Percentiles rank a stretch among this genome's conserved stretches.
These are phyloP conservation scores for Argyra leucocephala DNA, from an alignment of 2,888 invertebrate genomes.

Conservation along the genomic window DNA sequence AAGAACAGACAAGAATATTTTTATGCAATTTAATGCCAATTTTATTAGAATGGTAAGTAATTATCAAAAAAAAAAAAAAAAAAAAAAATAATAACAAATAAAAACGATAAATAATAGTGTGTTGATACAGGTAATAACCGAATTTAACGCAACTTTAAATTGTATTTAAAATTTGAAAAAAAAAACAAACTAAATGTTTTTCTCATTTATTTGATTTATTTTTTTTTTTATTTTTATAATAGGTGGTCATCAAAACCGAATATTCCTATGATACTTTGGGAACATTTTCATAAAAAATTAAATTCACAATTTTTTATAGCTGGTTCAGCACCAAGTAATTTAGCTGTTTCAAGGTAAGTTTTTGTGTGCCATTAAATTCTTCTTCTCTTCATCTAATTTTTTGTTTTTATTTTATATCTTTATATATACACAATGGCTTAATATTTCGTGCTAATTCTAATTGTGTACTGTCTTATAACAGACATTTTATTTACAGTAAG, in stretches of 20 bases:
- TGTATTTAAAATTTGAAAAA: background rate
- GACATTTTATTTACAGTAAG: background rate
- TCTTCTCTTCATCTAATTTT: constrained; percentile 15
- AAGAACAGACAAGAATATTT: constrained; percentile 45
- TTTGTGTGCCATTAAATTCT: constrained; percentile 12
- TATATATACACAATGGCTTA: constrained; percentile 24
- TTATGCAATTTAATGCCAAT: constrained; percentile 43
- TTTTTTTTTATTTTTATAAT: constrained; percentile 25
- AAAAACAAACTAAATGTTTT: background rate
- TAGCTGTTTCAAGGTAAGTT: constrained; percentile 36
- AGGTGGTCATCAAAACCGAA: constrained; percentile 47
- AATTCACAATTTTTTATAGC: constrained; percentile 47
- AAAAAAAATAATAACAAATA: too few species aligned
- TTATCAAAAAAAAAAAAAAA: background rate
- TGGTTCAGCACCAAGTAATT: constrained; percentile 44
- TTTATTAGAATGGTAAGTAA: constrained; percentile 36
- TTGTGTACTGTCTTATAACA: background rate
- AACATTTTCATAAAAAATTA: constrained; percentile 50
- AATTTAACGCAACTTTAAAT: too few species aligned
- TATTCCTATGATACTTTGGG: constrained; percentile 48
- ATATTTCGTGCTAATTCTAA: background rate
- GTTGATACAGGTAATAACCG: too few species aligned
- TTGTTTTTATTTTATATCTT: constrained; percentile 27
- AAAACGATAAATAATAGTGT: too few species aligned
- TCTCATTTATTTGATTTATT: constrained; percentile 9